Evolutionary conservation across 2,797 vertebrate genomes (phyloP).

Genomic region (Picus viridis): DNA sequence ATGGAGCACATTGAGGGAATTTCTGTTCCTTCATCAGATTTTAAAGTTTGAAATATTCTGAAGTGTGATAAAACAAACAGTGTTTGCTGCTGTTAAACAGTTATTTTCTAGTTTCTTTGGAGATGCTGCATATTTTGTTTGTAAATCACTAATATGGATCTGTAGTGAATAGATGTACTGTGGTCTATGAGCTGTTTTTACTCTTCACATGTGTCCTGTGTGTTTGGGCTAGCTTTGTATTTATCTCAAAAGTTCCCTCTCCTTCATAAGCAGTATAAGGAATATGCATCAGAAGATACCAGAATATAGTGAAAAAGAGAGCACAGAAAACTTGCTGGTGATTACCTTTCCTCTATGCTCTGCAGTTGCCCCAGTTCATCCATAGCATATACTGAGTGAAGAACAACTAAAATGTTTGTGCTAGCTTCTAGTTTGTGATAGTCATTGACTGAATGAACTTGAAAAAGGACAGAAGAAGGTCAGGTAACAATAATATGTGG

Average conservation of each 20-base stretch:
- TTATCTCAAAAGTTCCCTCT: neutral
- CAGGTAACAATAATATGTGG: neutral
- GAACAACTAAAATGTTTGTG: neutral
- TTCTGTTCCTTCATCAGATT: neutral
- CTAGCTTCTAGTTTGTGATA: constrained; percentile 1
- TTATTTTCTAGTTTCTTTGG: neutral
- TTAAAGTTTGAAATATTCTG: neutral
- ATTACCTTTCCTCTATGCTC: neutral
- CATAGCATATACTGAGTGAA: neutral
- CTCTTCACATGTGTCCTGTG: neutral
- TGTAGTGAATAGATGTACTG: neutral
- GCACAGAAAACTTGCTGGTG: neutral
- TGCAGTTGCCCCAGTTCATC: neutral
- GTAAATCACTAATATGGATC: neutral
- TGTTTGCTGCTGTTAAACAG: neutral
- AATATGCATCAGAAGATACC: neutral
- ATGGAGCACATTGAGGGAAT: neutral
- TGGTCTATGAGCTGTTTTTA: neutral
- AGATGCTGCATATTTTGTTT: neutral
- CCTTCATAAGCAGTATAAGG: neutral
- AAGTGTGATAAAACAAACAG: neutral
- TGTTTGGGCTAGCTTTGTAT: neutral
- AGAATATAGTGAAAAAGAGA: neutral
- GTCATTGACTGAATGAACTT: neutral
- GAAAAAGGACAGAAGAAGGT: neutral